phyloP scores from a whole-genome alignment of 2,888 invertebrate species.

The Pandemis cinnamomeana region DNA sequence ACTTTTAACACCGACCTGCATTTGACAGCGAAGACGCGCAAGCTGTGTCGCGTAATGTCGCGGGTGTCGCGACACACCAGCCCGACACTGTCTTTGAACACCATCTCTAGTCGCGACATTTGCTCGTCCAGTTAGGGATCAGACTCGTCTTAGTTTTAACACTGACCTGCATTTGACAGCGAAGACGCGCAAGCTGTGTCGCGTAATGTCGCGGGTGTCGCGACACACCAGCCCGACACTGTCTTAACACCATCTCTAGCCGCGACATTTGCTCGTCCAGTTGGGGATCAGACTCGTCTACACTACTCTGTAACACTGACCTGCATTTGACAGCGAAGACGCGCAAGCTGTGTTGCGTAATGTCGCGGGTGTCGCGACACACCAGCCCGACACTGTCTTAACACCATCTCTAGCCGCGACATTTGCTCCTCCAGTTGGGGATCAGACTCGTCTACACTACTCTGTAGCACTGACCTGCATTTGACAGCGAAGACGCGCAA shows the following conservation, averaged over 20 bases:
- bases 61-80: constrained; percentile 54
- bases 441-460: constrained; percentile 50
- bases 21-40: constrained; percentile 51
- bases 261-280: constrained; percentile 49
- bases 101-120: constrained; percentile 52
- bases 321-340: constrained; percentile 54
- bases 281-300: constrained; percentile 47
- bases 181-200: constrained; percentile 49
- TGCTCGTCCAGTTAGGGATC: constrained; percentile 46
- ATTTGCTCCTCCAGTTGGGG: constrained; percentile 49
- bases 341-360: constrained; percentile 49
- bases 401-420: constrained; percentile 52
- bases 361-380: constrained; percentile 47
- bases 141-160: not conserved
- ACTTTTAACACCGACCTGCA: constrained; percentile 47
- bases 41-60: constrained; percentile 48
- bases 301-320: constrained; percentile 54
- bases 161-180: constrained; percentile 53
- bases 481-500: constrained; percentile 51
- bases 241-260: constrained; percentile 56
- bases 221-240: constrained; percentile 55
- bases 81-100: constrained; percentile 55
- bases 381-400: constrained; percentile 54
- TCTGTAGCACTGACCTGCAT: constrained; percentile 55
- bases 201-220: constrained; percentile 51